Conservation (phyloP, 2,797 vertebrate genomes). For the Antrozous pallidus region DNA sequence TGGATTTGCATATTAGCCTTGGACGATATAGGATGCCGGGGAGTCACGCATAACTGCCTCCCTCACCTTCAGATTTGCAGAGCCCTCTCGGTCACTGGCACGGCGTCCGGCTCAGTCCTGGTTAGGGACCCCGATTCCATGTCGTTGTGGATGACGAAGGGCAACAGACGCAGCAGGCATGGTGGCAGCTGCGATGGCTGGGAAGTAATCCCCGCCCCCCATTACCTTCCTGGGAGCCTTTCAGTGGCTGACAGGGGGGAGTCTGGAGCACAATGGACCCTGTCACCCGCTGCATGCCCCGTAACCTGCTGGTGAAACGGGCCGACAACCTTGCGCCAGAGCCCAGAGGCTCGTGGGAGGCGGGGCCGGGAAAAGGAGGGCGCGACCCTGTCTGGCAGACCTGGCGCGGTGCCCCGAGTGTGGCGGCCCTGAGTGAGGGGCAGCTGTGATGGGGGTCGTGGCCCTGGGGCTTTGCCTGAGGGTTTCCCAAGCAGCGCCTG, state of each 20-base stretch:
- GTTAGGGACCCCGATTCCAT: too few relatives aligned
- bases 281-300: background rate
- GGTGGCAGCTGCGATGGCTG: too few relatives aligned
- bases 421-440: background rate
- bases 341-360: background rate
- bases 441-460: background rate
- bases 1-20: too few relatives aligned
- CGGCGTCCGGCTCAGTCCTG: too few relatives aligned
- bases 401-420: background rate
- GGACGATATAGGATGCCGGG: too few relatives aligned
- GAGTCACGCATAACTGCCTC: too few relatives aligned
- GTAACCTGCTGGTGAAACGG: background rate
- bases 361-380: accelerated
- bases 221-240: background rate
- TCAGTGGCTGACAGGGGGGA: background rate
- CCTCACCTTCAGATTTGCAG: too few relatives aligned
- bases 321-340: background rate
- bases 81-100: too few relatives aligned
- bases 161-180: too few relatives aligned
- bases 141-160: too few relatives aligned
- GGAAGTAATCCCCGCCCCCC: too few relatives aligned
- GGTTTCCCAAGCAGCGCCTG: accelerated
- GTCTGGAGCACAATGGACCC: background rate
- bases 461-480: background rate
- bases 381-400: background rate